Conservation (phyloP, 2,797 vertebrate genomes). For the Aeoliscus strigatus region DNA sequence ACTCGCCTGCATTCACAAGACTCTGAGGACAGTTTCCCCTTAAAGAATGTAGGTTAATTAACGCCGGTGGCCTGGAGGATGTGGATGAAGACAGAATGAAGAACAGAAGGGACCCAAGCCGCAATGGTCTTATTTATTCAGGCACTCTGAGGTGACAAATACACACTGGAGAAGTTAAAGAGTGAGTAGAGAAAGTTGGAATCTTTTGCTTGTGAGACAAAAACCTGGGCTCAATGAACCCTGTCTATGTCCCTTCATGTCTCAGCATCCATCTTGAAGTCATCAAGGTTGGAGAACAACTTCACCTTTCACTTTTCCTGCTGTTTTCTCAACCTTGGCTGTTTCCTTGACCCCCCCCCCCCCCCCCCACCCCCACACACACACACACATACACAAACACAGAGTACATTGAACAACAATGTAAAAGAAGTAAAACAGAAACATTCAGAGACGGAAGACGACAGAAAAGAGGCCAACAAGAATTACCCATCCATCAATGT, state of each 20-base stretch:
- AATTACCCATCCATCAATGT: conserved; percentile 7
- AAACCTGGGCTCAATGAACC: conserved; percentile 1
- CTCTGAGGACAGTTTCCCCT: conserved; percentile 46
- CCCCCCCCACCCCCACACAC: conserved; percentile 23
- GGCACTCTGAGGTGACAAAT: too few species aligned
- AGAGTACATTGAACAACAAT: neutral
- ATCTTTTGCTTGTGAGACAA: too few species aligned
- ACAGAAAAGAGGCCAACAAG: too few species aligned
- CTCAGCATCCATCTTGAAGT: conserved; percentile 36
- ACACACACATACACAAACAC: conserved; percentile 7
- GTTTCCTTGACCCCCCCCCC: conserved; percentile 48
- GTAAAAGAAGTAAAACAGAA: neutral
- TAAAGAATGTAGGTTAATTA: conserved; percentile 68
- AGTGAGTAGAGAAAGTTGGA: too few species aligned
- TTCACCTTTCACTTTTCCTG: conserved; percentile 10
- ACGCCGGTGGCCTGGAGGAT: conserved; percentile 45
- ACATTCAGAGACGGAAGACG: too few species aligned
- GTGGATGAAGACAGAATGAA: conserved; percentile 17
- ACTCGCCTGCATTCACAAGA: conserved; percentile 32
- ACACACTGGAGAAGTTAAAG: too few species aligned
- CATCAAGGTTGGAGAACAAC: conserved; percentile 32
- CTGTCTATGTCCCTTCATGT: neutral
- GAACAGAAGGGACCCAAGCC: conserved; percentile 6
- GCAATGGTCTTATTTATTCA: too few species aligned
- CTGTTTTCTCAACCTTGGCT: conserved; percentile 43